These are phyloP conservation scores for Marmota monax DNA, from an alignment of 2,113 vertebrate species.

Conservation along the genomic window DNA sequence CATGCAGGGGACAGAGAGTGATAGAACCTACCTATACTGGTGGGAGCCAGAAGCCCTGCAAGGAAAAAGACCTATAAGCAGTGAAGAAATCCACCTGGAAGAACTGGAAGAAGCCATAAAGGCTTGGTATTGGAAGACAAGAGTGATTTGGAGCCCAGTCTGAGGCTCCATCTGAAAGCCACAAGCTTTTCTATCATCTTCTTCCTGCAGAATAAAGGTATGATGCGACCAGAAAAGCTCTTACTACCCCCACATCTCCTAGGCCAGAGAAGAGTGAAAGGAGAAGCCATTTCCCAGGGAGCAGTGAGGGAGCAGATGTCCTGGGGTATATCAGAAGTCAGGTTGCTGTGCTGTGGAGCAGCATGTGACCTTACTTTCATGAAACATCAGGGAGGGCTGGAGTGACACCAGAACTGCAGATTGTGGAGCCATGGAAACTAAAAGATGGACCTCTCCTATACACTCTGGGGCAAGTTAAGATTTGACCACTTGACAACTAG, in stretches of 20 bases:
- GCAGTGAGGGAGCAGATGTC: not conserved
- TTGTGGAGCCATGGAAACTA: not conserved
- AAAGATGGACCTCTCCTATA: not conserved
- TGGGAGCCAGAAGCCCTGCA: not conserved
- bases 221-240: not conserved
- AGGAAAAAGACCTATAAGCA: not conserved
- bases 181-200: not conserved
- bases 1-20: not conserved
- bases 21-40: fast-evolving
- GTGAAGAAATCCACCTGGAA: not conserved
- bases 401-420: not conserved
- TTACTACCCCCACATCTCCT: not conserved
- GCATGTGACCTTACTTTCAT: not conserved
- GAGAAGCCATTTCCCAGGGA: not conserved
- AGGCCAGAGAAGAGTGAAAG: not conserved
- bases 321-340: not conserved
- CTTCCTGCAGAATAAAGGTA: not conserved
- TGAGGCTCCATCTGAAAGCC: not conserved
- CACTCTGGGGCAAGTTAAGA: not conserved
- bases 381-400: not conserved
- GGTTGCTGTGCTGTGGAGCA: not conserved
- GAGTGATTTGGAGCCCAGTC: not conserved
- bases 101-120: not conserved
- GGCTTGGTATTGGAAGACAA: not conserved
- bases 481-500: not conserved